Base-by-base conservation (phyloP, 1,140 invertebrate genomes). In the Zaprionus nigranus region DNA sequence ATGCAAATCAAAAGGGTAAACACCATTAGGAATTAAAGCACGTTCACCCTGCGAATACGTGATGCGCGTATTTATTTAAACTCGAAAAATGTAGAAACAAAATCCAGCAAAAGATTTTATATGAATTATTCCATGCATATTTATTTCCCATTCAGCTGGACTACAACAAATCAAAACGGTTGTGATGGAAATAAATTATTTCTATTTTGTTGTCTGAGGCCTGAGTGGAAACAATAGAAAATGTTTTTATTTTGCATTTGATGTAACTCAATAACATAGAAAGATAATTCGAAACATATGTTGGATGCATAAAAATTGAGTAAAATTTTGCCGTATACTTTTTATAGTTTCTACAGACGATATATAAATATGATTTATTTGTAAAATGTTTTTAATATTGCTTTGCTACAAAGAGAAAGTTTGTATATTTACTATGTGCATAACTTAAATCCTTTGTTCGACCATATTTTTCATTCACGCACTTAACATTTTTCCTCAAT, bases 1-100 rank as follows among this genome's bases (percentile, higher is more conserved):
- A 65, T 65, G 34, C 62, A 65, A 54, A 65, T 56, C 54, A 28
- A 65, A 65, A 40, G 53, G 53, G 34, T 28, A 36, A 40, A 43
- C 34, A 30, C 5, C 22, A 65, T 65, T 65, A 43, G 38, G 63
- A 65, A 56, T 65, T 57, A 30, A 56, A 43, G 34, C 63, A 65
- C 63, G 51, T 65, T 30, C 53, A 57, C 51, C 9, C 53, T 17
- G 53, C 34, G 51, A 43, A 65, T 65, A 65, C 63, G 51, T 65
- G 63, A 65, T 65, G 34, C 24, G 51, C 51, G 38, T 65, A 28
- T 65, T 56, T 36, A 57, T 56, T 43, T 28, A 51, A 49, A 22
- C 20, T 62, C 30, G 15, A 28, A 43, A 20, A 12, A 54, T 17
- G 38, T 26, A 38, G 40, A 53, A 28, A 28, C n/a, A 5, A 65